These are phyloP conservation scores for Podarcis raffonei DNA, from an alignment of 2,113 vertebrate genomes.

Conservation along the genomic window DNA sequence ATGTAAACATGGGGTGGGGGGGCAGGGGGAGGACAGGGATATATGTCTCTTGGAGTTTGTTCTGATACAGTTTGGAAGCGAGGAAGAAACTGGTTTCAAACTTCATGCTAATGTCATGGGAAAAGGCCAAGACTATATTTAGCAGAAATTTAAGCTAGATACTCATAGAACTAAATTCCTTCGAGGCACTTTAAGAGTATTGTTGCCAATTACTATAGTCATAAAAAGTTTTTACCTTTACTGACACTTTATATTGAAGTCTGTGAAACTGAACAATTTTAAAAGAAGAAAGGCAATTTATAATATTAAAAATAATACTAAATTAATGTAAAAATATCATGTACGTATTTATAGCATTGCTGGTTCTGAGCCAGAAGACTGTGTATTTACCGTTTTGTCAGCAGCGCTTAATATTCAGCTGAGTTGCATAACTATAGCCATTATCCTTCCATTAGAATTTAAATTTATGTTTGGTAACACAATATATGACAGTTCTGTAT, in stretches of 20 bases:
- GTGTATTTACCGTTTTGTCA: neutral
- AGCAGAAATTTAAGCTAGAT: constrained; percentile 54
- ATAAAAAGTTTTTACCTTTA: neutral
- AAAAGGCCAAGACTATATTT: constrained; percentile 72
- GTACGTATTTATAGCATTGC: neutral
- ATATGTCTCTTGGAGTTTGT: constrained; percentile 5
- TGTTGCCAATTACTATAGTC: constrained; percentile 38
- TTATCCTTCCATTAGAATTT: neutral
- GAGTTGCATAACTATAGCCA: neutral
- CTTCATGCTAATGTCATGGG: constrained; percentile 67
- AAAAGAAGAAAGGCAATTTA: neutral
- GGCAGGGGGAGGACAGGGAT: constrained; percentile 10
- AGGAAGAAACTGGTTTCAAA: constrained; percentile 40
- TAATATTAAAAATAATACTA: neutral
- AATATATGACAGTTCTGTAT: neutral
- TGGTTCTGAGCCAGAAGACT: neutral
- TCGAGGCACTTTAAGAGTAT: neutral
- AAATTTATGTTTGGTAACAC: neutral
- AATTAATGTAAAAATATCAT: neutral
- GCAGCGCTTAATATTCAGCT: neutral
- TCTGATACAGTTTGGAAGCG: constrained; percentile 27
- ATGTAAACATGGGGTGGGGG: neutral
- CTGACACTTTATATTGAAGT: neutral
- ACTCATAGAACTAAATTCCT: constrained; percentile 56
- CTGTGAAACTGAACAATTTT: neutral